A percentile compares a stretch with the other conserved stretches of the same genome.
phyloP scores from a whole-genome alignment of 2,797 vertebrate genomes.

The Betta splendens region DNA sequence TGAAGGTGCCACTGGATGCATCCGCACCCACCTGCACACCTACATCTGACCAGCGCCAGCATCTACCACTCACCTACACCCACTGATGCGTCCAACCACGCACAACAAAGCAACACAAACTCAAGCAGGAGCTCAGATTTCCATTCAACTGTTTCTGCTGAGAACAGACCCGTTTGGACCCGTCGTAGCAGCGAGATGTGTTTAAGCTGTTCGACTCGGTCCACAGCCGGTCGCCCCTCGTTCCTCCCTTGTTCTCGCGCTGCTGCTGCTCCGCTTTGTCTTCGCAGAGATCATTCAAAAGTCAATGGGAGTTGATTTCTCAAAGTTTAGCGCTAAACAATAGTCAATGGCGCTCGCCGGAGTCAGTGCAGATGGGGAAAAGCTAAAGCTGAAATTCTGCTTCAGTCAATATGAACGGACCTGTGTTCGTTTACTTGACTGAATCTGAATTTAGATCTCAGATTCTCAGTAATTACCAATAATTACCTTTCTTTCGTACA shows the following conservation, averaged over 20 bases:
- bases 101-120: slow-evolving; percentile 37
- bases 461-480: slow-evolving; percentile 23
- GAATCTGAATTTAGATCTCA: slow-evolving; percentile 2
- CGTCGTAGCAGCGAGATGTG: slow-evolving; percentile 52
- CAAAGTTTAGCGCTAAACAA: slow-evolving; percentile 16
- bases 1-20: background rate
- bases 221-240: slow-evolving; percentile 51
- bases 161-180: slow-evolving; percentile 57
- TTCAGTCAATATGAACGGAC: background rate
- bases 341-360: background rate
- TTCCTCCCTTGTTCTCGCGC: slow-evolving; percentile 28
- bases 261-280: slow-evolving; percentile 1
- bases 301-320: slow-evolving; percentile 10
- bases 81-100: slow-evolving; percentile 17
- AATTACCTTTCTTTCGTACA: slow-evolving; percentile 42
- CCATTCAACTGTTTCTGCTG: slow-evolving; percentile 49
- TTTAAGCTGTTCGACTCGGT: slow-evolving; percentile 50
- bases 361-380: too few relatives aligned
- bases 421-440: slow-evolving; percentile 11
- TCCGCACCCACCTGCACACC: slow-evolving; percentile 31
- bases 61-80: slow-evolving; percentile 31
- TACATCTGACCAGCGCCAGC: slow-evolving; percentile 19
- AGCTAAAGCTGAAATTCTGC: too few relatives aligned
- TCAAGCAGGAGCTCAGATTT: slow-evolving; percentile 30
- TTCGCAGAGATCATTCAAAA: slow-evolving; percentile 8